A percentile compares a stretch with the other conserved stretches of the same genome.
Conservation (phyloP, 2,113 vertebrate genomes). For the Xyrauchen texanus region DNA sequence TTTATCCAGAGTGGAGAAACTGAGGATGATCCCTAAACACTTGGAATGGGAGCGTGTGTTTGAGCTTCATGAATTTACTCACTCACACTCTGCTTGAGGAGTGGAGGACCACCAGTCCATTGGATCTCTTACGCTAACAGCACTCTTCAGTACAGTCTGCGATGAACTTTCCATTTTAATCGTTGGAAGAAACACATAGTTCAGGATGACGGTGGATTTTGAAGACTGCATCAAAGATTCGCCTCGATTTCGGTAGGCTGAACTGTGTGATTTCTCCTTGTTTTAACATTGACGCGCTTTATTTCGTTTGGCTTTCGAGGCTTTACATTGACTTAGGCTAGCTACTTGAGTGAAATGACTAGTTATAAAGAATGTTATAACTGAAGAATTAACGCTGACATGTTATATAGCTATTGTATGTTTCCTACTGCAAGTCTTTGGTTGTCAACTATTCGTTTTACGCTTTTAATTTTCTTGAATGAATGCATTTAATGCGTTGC, state of each 20-base stretch:
- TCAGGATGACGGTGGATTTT: conserved; percentile 82
- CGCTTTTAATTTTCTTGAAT: neutral
- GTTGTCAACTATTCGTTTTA: neutral
- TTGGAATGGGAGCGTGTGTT: conserved; percentile 33
- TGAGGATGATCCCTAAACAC: conserved; percentile 53
- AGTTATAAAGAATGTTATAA: neutral
- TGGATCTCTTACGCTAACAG: conserved; percentile 52
- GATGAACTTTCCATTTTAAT: conserved; percentile 70
- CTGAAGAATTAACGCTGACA: neutral
- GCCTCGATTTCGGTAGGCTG: conserved; percentile 75
- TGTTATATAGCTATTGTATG: neutral
- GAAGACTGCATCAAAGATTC: conserved; percentile 81
- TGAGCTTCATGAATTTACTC: conserved; percentile 24
- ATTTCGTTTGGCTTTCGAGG: too few species aligned
- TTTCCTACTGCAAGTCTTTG: neutral
- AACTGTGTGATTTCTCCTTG: neutral
- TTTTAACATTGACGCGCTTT: neutral
- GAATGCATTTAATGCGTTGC: too few species aligned
- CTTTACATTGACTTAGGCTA: neutral
- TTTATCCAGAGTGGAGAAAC: neutral
- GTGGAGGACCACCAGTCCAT: neutral
- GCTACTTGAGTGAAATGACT: neutral
- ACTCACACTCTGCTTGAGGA: conserved; percentile 31
- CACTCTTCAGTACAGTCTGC: conserved; percentile 44
- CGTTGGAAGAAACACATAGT: conserved; percentile 33